phyloP scores from a whole-genome alignment of 2,888 invertebrate genomes.

The Hartigia nigra region DNA sequence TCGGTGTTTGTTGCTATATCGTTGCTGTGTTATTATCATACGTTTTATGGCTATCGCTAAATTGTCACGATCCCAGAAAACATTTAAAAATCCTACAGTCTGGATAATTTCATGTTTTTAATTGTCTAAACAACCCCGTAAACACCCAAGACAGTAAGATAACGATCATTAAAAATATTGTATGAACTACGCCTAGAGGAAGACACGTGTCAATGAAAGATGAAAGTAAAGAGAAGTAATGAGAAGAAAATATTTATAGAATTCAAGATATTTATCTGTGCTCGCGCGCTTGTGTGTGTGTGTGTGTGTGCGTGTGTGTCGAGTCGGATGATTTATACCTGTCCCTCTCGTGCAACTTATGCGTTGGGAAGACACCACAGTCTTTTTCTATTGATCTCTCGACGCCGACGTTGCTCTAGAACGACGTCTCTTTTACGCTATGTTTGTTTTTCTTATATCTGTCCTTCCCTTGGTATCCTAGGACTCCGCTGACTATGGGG shows the following conservation, averaged over 20 bases:
- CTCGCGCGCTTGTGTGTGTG: constrained; percentile 1
- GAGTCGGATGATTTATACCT: not conserved
- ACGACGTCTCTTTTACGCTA: not conserved
- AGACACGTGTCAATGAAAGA: not conserved
- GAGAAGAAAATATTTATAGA: not conserved
- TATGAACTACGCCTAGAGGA: not conserved
- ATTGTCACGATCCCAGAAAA: not conserved
- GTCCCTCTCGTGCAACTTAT: not conserved
- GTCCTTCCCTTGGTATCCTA: not conserved
- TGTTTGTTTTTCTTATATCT: not conserved
- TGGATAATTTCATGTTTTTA: not conserved
- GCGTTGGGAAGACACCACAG: not conserved
- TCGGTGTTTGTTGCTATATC: not conserved
- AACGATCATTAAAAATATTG: not conserved
- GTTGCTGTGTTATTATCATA: not conserved
- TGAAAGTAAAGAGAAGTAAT: not conserved
- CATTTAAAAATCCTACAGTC: not conserved
- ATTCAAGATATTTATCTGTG: constrained; percentile 17
- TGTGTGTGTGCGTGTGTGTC: not conserved
- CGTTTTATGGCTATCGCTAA: not conserved
- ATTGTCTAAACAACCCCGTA: too few relatives aligned
- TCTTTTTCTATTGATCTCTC: not conserved
- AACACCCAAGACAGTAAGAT: not conserved
- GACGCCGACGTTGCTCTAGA: not conserved
- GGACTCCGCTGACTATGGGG: not conserved